Conservation (phyloP, 2,113 vertebrate genomes). For the Electrona antarctica region DNA sequence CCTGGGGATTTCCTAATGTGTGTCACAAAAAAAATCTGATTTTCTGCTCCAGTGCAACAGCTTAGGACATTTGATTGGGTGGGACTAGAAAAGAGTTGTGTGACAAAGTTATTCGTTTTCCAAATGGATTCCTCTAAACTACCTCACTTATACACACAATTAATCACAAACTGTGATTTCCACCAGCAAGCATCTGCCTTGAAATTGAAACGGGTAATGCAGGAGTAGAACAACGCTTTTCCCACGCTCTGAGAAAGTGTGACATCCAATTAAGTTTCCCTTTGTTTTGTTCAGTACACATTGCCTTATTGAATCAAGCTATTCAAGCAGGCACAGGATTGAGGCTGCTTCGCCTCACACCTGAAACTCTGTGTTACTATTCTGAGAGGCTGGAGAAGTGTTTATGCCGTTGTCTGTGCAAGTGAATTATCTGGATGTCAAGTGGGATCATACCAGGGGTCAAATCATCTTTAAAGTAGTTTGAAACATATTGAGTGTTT, state of each 20-base stretch:
- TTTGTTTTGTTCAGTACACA: slow-evolving; percentile 54
- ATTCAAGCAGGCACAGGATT: slow-evolving; percentile 48
- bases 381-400: slow-evolving; percentile 31
- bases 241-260: slow-evolving; percentile 62
- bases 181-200: slow-evolving; percentile 56
- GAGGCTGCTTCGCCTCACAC: slow-evolving; percentile 50
- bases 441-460: slow-evolving; percentile 55
- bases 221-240: slow-evolving; percentile 66
- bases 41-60: slow-evolving; percentile 9
- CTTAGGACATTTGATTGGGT: slow-evolving; percentile 18
- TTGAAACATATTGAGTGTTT: too few species aligned
- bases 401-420: slow-evolving; percentile 50
- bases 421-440: slow-evolving; percentile 61
- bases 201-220: slow-evolving; percentile 71
- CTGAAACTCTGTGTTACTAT: slow-evolving; percentile 50
- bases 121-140: slow-evolving; percentile 53
- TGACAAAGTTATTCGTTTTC: slow-evolving; percentile 62
- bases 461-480: slow-evolving; percentile 46
- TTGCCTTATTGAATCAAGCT: slow-evolving; percentile 65
- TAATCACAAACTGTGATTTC: slow-evolving; percentile 64
- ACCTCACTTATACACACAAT: slow-evolving; percentile 63
- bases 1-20: not conserved
- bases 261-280: slow-evolving; percentile 74
- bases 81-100: slow-evolving; percentile 43
- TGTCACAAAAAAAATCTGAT: not conserved